Evolutionary conservation across 2,113 vertebrate genomes (phyloP), one percentile per base, ranked within the genome.

Genomic region (Megaleporinus macrocephalus): DNA sequence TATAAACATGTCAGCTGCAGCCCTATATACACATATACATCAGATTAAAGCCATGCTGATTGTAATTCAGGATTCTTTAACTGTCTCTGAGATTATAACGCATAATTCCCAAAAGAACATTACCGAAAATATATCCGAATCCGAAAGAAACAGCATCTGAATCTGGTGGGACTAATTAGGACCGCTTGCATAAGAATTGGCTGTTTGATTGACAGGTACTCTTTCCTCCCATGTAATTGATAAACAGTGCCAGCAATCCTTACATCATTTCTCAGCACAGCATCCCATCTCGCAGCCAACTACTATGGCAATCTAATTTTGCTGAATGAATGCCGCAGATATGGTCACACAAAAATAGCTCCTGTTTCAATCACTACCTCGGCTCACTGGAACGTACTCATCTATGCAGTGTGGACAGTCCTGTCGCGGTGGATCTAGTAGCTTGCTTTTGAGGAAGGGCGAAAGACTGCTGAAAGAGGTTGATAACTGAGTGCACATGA

Each of bases 101-200:
- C 26, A 1, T 26, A 61, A 24, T 24, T 26, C 57, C 57, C 22
- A 24, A 61, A 61, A 26, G 57, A 26, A 51, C 61, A 36, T 24
- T 70, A 22, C 16, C n/a, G 22, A 49, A 36, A 79, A 59, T 27
- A 70, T n/a, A 61, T 26, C n/a, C 9, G 1, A 26, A 59, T 24
- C 57, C 6, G 5, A 24, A 61, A 61, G 5, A 24, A 61, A 61
- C 65, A 70, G 51, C 33, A 27, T 41, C n/a, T 5, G 33, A 55
- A 70, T 79, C 49, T 51, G 20, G 12, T 73, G 14, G 63, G 57
- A 73, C 57, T 53, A 80, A 80, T 73, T 18, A 65, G n/a, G 3
- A 30, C 3, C 3, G 18, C 41, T 73, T 80, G 49, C 27, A 4
- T 14, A n/a, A 81, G 33, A 14, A 81, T 14, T 65, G n/a, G 51